Conservation (phyloP, 2,113 vertebrate genomes). For the Panurus biarmicus region DNA sequence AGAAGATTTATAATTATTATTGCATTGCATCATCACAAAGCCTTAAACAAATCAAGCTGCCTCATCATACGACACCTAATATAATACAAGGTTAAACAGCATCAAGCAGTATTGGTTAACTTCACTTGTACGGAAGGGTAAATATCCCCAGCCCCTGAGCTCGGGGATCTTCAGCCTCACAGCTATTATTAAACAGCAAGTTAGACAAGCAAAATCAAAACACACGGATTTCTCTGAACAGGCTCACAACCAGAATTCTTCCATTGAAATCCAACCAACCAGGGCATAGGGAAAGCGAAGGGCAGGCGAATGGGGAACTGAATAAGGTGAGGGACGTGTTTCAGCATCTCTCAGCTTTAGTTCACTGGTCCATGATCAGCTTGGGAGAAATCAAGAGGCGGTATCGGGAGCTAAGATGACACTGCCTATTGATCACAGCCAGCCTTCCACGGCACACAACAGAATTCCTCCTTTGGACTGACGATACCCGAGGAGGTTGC, state of each 20-base stretch:
- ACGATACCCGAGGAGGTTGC: background rate
- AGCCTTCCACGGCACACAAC: background rate
- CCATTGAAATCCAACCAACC: background rate
- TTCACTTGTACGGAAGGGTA: background rate
- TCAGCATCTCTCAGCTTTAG: background rate
- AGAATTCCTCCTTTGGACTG: background rate
- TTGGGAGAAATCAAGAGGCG: background rate
- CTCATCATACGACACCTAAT: background rate
- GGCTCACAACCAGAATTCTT: background rate
- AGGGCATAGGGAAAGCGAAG: background rate
- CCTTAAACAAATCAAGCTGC: background rate
- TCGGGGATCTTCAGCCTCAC: fast-evolving
- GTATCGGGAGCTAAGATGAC: background rate
- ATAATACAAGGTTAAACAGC: background rate
- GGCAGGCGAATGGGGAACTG: fast-evolving
- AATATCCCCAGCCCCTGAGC: background rate
- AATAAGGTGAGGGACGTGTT: fast-evolving
- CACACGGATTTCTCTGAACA: background rate
- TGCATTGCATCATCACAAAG: background rate
- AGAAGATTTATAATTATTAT: background rate
- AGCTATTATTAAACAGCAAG: background rate
- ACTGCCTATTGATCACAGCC: background rate
- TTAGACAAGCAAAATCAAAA: background rate
- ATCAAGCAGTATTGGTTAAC: background rate
- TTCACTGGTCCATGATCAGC: background rate